A percentile compares a stretch with the other conserved stretches of the same genome.
These are phyloP conservation scores for Cyrtodaria siliqua DNA, from an alignment of 2,888 invertebrate species.

Conservation along the genomic window DNA sequence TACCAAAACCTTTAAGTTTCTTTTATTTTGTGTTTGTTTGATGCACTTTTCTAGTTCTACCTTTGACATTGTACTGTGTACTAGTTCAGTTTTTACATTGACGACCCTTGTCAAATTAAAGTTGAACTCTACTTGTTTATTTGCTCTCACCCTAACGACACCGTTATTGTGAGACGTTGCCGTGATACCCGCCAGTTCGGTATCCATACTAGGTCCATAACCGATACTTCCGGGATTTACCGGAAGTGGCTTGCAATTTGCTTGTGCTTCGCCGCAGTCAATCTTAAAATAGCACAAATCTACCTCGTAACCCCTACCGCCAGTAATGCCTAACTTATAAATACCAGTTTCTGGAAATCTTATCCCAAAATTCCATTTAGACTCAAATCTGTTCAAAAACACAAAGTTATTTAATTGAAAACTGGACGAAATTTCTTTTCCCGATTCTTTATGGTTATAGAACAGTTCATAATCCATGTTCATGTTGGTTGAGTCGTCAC, in stretches of 20 bases:
- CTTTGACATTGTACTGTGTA: conserved; percentile 50
- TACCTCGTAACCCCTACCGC: conserved; percentile 36
- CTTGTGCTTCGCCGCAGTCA: conserved; percentile 50
- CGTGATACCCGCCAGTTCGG: conserved; percentile 52
- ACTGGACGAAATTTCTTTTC: conserved; percentile 44
- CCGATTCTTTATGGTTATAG: conserved; percentile 65
- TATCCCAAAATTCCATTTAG: conserved; percentile 53
- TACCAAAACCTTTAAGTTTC: conserved; percentile 42
- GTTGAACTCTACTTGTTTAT: conserved; percentile 42
- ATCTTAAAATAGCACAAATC: conserved; percentile 64
- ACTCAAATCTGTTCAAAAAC: conserved; percentile 48
- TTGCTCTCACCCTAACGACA: conserved; percentile 41
- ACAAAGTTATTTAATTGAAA: conserved; percentile 66
- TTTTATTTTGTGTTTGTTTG: conserved; percentile 22
- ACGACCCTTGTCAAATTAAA: conserved; percentile 53
- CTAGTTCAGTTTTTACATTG: conserved; percentile 45
- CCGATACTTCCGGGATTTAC: conserved; percentile 62
- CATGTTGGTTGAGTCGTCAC: conserved; percentile 29
- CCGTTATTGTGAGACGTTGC: conserved; percentile 55
- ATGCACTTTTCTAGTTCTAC: conserved; percentile 44
- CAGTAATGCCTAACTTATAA: conserved; percentile 60
- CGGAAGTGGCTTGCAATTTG: conserved; percentile 60
- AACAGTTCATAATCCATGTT: conserved; percentile 58
- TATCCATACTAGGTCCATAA: conserved; percentile 61
- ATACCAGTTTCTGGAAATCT: conserved; percentile 65